phyloP scores from a whole-genome alignment of 2,113 vertebrate species.

The Pelodiscus sinensis region DNA sequence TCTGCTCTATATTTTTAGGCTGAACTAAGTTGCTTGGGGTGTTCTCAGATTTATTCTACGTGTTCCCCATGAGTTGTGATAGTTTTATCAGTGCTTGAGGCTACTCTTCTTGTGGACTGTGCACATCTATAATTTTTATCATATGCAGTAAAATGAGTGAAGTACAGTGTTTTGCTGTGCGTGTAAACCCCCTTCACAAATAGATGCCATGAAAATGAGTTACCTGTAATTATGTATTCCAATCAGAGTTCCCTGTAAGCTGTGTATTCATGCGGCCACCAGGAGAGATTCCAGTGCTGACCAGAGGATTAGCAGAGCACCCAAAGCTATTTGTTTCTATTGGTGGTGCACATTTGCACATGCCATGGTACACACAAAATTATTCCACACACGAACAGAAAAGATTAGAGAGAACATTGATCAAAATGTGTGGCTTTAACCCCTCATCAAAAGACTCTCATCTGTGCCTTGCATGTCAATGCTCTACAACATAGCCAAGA shows the following conservation, averaged over 20 bases:
- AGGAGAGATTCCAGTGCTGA: no score
- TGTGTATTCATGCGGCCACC: no score
- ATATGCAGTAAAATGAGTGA: background rate
- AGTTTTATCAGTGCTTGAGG: constrained; percentile 29
- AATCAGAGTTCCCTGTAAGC: background rate
- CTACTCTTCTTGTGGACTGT: background rate
- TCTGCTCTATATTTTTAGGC: constrained; percentile 59
- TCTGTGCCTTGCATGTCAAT: background rate
- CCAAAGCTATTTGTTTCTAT: no score
- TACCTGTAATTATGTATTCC: background rate
- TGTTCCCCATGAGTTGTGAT: background rate
- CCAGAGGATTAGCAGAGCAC: no score
- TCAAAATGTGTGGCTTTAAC: background rate
- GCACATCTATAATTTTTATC: background rate
- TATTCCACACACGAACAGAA: no score
- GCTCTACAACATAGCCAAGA: background rate
- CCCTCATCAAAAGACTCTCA: background rate
- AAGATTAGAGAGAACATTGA: no score
- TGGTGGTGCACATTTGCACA: no score
- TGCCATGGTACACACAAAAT: no score
- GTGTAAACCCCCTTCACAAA: background rate
- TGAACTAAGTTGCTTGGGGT: background rate
- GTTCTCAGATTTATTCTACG: constrained; percentile 1
- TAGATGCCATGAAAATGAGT: background rate
- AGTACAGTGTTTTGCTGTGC: background rate